Conservation (phyloP, 2,797 vertebrate genomes). For the Notamacropus eugenii region DNA sequence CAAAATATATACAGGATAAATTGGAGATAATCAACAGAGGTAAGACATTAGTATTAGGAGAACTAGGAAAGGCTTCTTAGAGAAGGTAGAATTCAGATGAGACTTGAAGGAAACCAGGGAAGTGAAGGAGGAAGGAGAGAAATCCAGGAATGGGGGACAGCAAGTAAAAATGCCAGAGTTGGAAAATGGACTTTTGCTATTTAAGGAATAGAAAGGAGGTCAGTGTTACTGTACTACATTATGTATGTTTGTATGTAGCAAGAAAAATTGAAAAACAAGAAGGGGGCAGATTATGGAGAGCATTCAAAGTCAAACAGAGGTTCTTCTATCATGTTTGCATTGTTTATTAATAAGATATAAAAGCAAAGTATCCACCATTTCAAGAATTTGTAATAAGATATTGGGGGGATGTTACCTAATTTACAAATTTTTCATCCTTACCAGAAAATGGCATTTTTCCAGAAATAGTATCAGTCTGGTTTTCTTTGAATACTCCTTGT, state of each 20-base stretch:
- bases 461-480: background rate
- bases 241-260: background rate
- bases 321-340: slow-evolving; percentile 9
- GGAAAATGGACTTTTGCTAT: background rate
- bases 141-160: background rate
- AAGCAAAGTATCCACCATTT: background rate
- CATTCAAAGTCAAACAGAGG: background rate
- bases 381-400: slow-evolving; percentile 12
- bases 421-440: background rate
- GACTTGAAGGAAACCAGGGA: background rate
- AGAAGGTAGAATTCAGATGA: background rate
- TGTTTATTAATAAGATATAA: background rate
- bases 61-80: background rate
- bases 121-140: background rate
- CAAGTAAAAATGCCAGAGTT: background rate
- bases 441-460: background rate
- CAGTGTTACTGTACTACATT: background rate
- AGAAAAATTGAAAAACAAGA: background rate
- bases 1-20: background rate
- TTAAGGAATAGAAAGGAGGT: too few relatives aligned
- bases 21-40: background rate
- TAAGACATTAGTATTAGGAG: background rate
- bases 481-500: background rate
- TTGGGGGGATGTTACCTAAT: background rate
- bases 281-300: background rate